These are phyloP conservation scores for Junonia oenone DNA, from an alignment of 2,888 invertebrate genomes.

Conservation along the genomic window DNA sequence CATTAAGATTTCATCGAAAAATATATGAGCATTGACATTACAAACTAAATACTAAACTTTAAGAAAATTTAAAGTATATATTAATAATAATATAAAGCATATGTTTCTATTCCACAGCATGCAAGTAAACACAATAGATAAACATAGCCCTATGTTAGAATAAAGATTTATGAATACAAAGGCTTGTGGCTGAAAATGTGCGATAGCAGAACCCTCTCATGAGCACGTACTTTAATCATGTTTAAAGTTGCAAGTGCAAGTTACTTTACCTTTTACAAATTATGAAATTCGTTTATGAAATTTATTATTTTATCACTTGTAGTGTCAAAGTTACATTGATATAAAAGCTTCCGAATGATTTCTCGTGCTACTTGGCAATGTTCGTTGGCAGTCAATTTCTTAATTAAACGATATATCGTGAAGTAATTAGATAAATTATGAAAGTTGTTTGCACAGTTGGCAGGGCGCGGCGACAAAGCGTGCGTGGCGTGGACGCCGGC, in stretches of 20 bases:
- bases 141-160: slow-evolving; percentile 38
- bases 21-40: no score
- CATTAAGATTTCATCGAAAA: no score
- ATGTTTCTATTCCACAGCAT: slow-evolving; percentile 5
- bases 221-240: slow-evolving; percentile 54
- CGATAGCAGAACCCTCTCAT: slow-evolving; percentile 63
- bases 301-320: neutral
- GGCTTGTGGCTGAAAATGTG: slow-evolving; percentile 49
- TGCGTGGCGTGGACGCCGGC: slow-evolving; percentile 35
- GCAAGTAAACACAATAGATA: slow-evolving; percentile 27
- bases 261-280: slow-evolving; percentile 23
- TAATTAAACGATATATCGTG: slow-evolving; percentile 31
- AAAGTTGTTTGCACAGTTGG: slow-evolving; percentile 31
- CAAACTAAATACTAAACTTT: neutral
- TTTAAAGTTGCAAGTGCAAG: slow-evolving; percentile 40
- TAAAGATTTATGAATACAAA: slow-evolving; percentile 51
- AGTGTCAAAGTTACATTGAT: neutral
- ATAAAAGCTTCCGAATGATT: neutral
- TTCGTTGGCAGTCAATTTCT: slow-evolving; percentile 28
- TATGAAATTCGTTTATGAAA: neutral
- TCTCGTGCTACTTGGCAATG: slow-evolving; percentile 15
- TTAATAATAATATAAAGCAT: neutral
- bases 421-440: slow-evolving; percentile 34
- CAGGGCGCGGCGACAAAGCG: slow-evolving; percentile 28
- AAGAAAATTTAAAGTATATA: neutral